These are phyloP conservation scores for Buphagus erythrorhynchus DNA, from an alignment of 2,797 vertebrate genomes.

Conservation along the genomic window DNA sequence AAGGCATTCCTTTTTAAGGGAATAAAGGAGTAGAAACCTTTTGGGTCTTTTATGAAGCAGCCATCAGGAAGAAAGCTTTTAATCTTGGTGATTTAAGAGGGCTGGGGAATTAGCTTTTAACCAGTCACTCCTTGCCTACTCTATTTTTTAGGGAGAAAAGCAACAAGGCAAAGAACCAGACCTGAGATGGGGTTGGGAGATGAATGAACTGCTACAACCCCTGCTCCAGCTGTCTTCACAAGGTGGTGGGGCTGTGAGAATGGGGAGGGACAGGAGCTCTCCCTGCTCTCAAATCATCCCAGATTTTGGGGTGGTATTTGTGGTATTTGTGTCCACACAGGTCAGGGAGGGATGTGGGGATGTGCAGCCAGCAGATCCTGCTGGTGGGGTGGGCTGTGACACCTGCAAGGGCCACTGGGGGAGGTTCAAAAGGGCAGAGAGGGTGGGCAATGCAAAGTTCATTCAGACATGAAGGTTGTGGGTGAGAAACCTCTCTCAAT, in stretches of 20 bases:
- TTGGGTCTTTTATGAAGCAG: background rate
- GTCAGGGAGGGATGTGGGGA: background rate
- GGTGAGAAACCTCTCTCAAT: background rate
- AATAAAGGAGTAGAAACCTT: background rate
- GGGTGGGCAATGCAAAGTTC: background rate
- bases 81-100: background rate
- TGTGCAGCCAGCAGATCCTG: background rate
- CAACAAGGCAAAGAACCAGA: background rate
- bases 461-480: rapidly evolving
- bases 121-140: background rate
- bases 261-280: background rate
- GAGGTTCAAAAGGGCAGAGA: background rate
- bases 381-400: background rate
- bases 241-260: background rate
- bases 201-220: background rate
- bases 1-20: background rate
- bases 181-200: too few relatives aligned
- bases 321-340: too few relatives aligned
- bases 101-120: background rate
- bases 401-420: background rate
- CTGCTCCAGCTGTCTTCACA: background rate
- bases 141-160: background rate
- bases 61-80: background rate
- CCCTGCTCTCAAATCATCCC: background rate
- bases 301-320: background rate